Percentiles rank a stretch among this genome's conserved stretches.
Evolutionary conservation across 2,113 vertebrate species (phyloP).

Genomic region (Mungos mungo): DNA sequence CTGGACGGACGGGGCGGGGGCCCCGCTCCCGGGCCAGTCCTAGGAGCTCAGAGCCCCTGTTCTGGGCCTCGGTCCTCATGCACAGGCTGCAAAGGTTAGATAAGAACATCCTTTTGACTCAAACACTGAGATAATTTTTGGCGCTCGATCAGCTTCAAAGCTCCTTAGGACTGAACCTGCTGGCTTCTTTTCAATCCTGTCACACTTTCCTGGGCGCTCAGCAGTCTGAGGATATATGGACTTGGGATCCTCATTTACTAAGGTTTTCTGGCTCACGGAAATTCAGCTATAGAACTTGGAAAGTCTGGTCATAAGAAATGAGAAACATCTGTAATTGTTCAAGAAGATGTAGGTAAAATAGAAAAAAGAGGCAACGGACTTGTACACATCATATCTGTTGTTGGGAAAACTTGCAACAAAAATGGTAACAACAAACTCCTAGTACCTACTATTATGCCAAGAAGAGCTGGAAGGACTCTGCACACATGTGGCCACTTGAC

Average conservation of each 20-base stretch:
- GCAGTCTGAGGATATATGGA: neutral
- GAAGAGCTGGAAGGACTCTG: neutral
- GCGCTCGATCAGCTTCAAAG: neutral
- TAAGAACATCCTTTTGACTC: neutral
- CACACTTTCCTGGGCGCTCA: neutral
- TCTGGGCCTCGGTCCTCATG: accelerated
- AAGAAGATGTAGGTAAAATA: accelerated
- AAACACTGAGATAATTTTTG: neutral
- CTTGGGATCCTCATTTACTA: neutral
- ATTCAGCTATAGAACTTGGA: neutral
- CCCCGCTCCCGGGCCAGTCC: accelerated
- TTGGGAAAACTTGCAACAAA: neutral
- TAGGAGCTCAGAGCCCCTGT: neutral
- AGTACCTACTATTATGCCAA: accelerated
- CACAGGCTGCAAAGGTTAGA: neutral
- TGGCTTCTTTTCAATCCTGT: neutral
- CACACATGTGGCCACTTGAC: accelerated
- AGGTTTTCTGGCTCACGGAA: neutral
- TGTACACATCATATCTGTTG: neutral
- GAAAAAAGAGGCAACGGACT: neutral
- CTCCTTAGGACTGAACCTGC: neutral
- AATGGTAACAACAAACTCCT: accelerated
- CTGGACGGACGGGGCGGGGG: too few species aligned
- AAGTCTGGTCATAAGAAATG: neutral
- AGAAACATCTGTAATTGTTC: neutral